Evolutionary conservation across 2,113 vertebrate genomes (phyloP), one percentile per base, ranked within the genome.

Genomic region (Sapajus apella): DNA sequence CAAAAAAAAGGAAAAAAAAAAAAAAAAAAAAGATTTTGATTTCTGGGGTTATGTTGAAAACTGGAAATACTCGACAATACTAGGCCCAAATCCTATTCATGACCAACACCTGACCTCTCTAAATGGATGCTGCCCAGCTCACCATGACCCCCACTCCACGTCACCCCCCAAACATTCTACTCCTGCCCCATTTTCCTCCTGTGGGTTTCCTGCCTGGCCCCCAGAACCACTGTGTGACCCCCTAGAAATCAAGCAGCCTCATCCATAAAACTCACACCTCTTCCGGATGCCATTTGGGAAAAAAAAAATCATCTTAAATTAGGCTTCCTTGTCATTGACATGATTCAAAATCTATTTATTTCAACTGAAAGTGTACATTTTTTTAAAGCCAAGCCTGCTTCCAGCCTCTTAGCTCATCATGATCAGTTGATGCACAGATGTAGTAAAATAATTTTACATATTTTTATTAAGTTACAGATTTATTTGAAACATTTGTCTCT

Each of bases 391-490:
- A 68, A 80, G 72, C 37, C 45, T 52, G 56, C 64, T 20, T 45
- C 82, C 27, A 61, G 52, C 90, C 70, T 73, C 68, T 92, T 21
- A 80, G 81, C 37, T 91, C 76, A 55, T 45, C 40, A n/a, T 30
- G 50, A 25, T 30, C 76, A 17, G 13, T 4, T 20, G 64, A 52
- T 64, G 64, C 58, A 75, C 70, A 90, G 27, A 66, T 8, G 27
- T 5, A 70, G 77, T 47, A 58, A 75, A 90, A 27, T 58, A 52
- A 80, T 52, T 80, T 80, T 14, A 20, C 21, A 56, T 58, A 52
- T 76, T 64, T 81, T 81, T 40, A 93, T 81, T 87, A 93, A 81
- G 73, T 77, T 68, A 55, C 56, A 27, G 47, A 82, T 76, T 93
- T 58, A 66, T 45, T 32, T 55, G 76, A 73, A 58, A 84, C 47